Percentiles rank a stretch among this genome's conserved stretches.
These are phyloP conservation scores for Empis livida DNA, from an alignment of 2,888 invertebrate species.

Conservation along the genomic window DNA sequence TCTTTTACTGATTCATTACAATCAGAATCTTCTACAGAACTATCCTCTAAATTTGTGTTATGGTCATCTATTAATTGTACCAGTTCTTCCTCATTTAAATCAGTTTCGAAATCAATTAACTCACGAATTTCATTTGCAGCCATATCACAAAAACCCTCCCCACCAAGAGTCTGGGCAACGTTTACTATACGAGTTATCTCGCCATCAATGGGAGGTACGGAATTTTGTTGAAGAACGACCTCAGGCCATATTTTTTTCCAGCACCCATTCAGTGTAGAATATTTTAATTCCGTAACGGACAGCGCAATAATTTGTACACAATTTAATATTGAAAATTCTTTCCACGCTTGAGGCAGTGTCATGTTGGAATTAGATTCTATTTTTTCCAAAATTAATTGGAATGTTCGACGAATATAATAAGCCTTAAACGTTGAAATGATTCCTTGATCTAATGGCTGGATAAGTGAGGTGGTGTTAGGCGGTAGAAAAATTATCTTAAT, in stretches of 20 bases:
- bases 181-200: background rate
- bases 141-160: background rate
- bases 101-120: background rate
- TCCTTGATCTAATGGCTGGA: background rate
- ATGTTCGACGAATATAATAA: background rate
- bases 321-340: slow-evolving; percentile 1
- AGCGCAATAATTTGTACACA: slow-evolving; percentile 1
- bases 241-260: slow-evolving; percentile 5
- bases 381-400: background rate
- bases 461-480: background rate
- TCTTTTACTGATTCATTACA: background rate
- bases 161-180: background rate
- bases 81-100: background rate
- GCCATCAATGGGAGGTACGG: background rate
- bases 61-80: background rate
- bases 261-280: background rate
- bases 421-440: background rate
- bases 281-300: slow-evolving; percentile 1
- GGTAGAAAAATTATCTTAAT: background rate
- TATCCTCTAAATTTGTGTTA: background rate
- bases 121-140: background rate
- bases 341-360: background rate
- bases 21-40: background rate
- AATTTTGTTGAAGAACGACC: background rate
- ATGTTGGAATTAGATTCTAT: background rate